Conservation (phyloP, 2,888 invertebrate genomes). For the Eristalis pertinax region DNA sequence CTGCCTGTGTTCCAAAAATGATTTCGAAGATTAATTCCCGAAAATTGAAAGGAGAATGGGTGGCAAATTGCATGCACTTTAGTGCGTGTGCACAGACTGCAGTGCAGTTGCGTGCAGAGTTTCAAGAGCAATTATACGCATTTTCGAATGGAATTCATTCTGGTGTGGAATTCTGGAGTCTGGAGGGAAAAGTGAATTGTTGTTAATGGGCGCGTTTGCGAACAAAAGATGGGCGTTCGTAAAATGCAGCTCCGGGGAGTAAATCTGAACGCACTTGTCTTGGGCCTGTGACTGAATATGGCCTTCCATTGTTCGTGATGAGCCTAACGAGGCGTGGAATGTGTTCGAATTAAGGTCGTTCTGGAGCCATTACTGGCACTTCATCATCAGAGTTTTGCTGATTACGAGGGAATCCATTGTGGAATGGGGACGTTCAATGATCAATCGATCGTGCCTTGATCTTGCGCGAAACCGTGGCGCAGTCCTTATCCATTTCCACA, state of each 20-base stretch:
- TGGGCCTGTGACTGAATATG: neutral
- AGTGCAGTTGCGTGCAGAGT: constrained; percentile 47
- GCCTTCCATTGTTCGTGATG: neutral
- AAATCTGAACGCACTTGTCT: neutral
- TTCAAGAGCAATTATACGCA: constrained; percentile 39
- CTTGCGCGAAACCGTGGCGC: no score
- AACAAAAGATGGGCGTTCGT: neutral
- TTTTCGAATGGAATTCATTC: constrained; percentile 5
- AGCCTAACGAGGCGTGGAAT: neutral
- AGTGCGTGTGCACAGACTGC: constrained; percentile 25
- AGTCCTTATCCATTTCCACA: no score
- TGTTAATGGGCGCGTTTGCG: constrained; percentile 3
- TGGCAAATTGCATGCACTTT: constrained; percentile 32
- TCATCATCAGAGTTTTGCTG: no score
- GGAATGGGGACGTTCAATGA: no score
- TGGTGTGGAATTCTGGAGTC: neutral
- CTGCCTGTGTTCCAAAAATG: constrained; percentile 7
- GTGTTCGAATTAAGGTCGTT: neutral
- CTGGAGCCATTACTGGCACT: neutral
- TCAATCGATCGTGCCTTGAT: no score
- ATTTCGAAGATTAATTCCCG: constrained; percentile 52
- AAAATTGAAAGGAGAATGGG: constrained; percentile 32
- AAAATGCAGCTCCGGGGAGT: neutral
- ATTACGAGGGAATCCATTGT: no score
- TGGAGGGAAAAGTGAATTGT: neutral